These are phyloP conservation scores for Salmo trutta DNA, from an alignment of 2,797 vertebrate genomes.

Conservation along the genomic window DNA sequence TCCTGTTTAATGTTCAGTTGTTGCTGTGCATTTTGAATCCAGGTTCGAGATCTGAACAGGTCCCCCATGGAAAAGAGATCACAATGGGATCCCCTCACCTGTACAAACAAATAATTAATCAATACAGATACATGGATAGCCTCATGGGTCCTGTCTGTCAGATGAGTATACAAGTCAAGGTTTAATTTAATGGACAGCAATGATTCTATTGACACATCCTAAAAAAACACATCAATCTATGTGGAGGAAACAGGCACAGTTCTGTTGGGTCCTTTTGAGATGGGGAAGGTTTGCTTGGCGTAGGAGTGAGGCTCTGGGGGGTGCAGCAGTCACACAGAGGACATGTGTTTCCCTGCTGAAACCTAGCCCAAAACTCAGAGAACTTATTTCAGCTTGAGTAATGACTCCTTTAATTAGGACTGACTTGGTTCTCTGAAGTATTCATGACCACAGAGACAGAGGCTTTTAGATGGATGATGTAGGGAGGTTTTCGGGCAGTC, in stretches of 20 bases:
- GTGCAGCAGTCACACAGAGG: not conserved
- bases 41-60: no score
- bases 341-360: conserved; percentile 16
- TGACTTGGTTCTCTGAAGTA: conserved; percentile 5
- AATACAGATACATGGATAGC: no score
- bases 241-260: not conserved
- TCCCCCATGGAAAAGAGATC: no score
- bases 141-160: no score
- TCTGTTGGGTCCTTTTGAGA: not conserved
- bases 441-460: not conserved
- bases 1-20: not conserved
- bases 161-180: not conserved
- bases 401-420: conserved; percentile 8
- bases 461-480: conserved; percentile 5
- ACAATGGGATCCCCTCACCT: no score
- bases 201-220: not conserved
- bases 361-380: not conserved
- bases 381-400: conserved; percentile 18
- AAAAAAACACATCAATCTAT: not conserved
- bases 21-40: no score
- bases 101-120: no score
- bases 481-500: not conserved
- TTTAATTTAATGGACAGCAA: not conserved
- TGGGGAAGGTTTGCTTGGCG: not conserved
- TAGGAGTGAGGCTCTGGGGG: not conserved